These are phyloP conservation scores for Percopsis omiscomaycus DNA, from an alignment of 2,797 vertebrate genomes.

Conservation along the genomic window DNA sequence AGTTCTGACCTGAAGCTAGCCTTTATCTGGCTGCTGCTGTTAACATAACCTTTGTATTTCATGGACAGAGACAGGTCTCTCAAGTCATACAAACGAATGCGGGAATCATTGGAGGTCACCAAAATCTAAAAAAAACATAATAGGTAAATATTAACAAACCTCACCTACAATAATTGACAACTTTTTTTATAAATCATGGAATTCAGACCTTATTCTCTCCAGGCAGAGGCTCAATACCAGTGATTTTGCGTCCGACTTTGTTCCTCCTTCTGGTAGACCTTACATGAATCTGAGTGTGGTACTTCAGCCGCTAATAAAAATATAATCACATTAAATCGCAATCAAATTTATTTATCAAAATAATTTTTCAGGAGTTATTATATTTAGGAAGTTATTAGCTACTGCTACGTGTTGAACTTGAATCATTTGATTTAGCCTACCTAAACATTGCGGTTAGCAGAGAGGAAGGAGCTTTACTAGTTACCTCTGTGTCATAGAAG, in stretches of 20 bases:
- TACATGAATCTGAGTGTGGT: slow-evolving; percentile 98
- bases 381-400: no score
- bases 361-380: no score
- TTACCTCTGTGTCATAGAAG: slow-evolving; percentile 98
- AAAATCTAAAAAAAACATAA: slow-evolving; percentile 82
- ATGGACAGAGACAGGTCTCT: slow-evolving; percentile 98
- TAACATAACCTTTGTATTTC: slow-evolving; percentile 99
- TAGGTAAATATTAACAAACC: neutral
- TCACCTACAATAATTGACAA: neutral
- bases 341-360: no score
- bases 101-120: slow-evolving; percentile 97
- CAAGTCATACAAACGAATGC: slow-evolving; percentile 94
- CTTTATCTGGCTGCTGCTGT: slow-evolving; percentile 99
- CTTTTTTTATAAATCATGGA: neutral
- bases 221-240: slow-evolving; percentile 95
- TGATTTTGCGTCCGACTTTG: slow-evolving; percentile 98
- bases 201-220: slow-evolving; percentile 95
- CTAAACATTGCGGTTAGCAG: neutral
- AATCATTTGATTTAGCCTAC: neutral
- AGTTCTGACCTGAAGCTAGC: slow-evolving; percentile 95
- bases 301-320: slow-evolving; percentile 89
- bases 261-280: slow-evolving; percentile 97
- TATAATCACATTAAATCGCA: slow-evolving; percentile 13
- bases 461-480: neutral
- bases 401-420: no score